Evolutionary conservation across 2,113 vertebrate species (phyloP), one percentile per base, ranked within the genome.

Genomic region (Bettongia penicillata): DNA sequence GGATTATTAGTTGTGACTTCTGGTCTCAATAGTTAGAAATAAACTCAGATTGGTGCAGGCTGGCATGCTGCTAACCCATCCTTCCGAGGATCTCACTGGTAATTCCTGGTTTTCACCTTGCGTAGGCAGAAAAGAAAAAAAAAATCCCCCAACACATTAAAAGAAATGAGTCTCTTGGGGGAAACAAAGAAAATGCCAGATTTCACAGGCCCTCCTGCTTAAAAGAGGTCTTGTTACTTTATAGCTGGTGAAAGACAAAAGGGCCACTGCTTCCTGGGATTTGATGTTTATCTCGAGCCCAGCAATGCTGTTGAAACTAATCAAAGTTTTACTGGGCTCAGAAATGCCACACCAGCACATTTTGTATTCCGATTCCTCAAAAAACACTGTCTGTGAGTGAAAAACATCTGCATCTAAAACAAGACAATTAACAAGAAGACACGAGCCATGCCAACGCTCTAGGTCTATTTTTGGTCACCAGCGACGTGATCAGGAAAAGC

Each of bases 381-480:
- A 90, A 96, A 94, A 96, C 96, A 96, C 97, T 97, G 98, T 98
- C 98, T 99, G 98, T 96, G 96, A 98, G 98, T 98, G 97, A 98
- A 98, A 98, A 98, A 99, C 99, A 98, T 99, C 98, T 99, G 98
- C 98, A 98, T 98, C 98, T 98, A 98, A 98, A 98, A 93, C 98
- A 98, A 52, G 22, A 98, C 99, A 98, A 98, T 99, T 99, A 99
- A 95, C 98, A 97, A 98, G 97, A 98, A 98, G 98, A 98, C 98
- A 97, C 8, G 95, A 98, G 96, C 92, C 94, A 96, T 98, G 98
- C 98, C 98, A 98, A 97, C 26, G 61, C 97, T 51, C 93, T 92
- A 12, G 0, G 50, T 98, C 98, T 99, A 99, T 99, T 99, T 99
- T 98, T 98, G 98, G 96, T 98, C 97, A 97, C 96, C 97, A 95